Conservation (phyloP, 2,113 vertebrate species). For the Oryzias melastigma region DNA sequence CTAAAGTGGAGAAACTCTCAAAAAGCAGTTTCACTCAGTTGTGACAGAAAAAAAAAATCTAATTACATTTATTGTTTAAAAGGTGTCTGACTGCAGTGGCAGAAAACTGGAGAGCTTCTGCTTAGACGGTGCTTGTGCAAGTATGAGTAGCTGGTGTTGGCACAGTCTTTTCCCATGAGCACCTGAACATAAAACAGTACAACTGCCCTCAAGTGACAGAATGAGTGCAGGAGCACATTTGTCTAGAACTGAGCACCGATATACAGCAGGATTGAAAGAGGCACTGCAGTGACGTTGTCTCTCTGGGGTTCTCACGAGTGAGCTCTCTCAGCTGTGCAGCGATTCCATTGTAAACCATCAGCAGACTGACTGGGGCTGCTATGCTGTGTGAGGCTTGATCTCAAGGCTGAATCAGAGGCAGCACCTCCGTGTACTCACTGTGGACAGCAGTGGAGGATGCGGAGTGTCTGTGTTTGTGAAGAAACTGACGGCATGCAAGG, state of each 20-base stretch:
- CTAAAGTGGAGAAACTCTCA: constrained; percentile 4
- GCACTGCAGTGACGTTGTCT: constrained; percentile 39
- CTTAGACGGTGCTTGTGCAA: constrained; percentile 16
- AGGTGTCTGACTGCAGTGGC: constrained; percentile 4
- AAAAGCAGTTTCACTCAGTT: constrained; percentile 36
- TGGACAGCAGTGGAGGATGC: constrained; percentile 2
- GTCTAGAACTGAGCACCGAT: constrained; percentile 50
- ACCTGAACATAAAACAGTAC: constrained; percentile 49
- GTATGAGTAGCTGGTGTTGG: constrained; percentile 32
- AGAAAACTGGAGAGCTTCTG: background rate
- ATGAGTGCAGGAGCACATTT: constrained; percentile 50
- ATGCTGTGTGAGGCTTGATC: constrained; percentile 28
- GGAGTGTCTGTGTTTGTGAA: background rate
- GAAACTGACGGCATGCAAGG: background rate
- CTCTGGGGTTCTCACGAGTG: constrained; percentile 40
- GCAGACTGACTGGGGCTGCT: constrained; percentile 9
- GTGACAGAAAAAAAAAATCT: constrained; percentile 20
- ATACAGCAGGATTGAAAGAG: constrained; percentile 39
- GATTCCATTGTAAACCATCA: constrained; percentile 15
- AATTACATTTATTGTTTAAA: constrained; percentile 33
- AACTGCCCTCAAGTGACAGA: constrained; percentile 57
- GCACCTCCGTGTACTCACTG: constrained; percentile 7
- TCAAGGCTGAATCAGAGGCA: constrained; percentile 2
- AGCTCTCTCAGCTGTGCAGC: constrained; percentile 36
- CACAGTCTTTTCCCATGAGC: constrained; percentile 16